Percentiles rank a stretch among this genome's conserved stretches.
Conservation (phyloP, 2,797 vertebrate genomes). For the Carapus acus region DNA sequence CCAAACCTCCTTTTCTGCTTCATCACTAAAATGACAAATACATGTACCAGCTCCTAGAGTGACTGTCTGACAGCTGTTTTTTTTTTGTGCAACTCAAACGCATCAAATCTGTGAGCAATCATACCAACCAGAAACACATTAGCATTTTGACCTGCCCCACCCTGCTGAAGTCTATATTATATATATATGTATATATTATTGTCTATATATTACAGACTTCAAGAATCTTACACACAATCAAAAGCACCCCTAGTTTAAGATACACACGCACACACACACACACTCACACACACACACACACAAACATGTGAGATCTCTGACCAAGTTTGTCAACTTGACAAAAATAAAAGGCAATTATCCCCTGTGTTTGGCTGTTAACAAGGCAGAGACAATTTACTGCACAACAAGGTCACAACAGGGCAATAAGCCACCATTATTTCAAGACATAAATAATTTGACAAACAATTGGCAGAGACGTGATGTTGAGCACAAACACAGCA, state of each 20-base stretch:
- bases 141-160: conserved; percentile 7
- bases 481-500: conserved; percentile 10
- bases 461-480: conserved; percentile 11
- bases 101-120: conserved; percentile 14
- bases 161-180: too few relatives aligned
- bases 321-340: conserved; percentile 5
- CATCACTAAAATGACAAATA: conserved; percentile 14
- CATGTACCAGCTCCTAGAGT: conserved; percentile 9
- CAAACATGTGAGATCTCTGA: conserved; percentile 23
- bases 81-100: conserved; percentile 10
- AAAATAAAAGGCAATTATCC: conserved; percentile 16
- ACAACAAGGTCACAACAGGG: conserved; percentile 1
- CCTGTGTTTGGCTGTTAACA: conserved; percentile 2
- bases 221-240: conserved; percentile 4
- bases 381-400: conserved; percentile 1
- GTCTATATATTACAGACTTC: too few relatives aligned
- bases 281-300: background rate
- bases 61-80: conserved; percentile 13
- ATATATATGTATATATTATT: too few relatives aligned
- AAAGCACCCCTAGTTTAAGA: conserved; percentile 10
- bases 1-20: conserved; percentile 6
- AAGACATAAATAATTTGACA: conserved; percentile 5
- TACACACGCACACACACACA: background rate
- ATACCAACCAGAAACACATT: background rate
- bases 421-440: conserved; percentile 14